phyloP scores from a whole-genome alignment of 2,888 invertebrate species.

The Leistus spinibarbis region DNA sequence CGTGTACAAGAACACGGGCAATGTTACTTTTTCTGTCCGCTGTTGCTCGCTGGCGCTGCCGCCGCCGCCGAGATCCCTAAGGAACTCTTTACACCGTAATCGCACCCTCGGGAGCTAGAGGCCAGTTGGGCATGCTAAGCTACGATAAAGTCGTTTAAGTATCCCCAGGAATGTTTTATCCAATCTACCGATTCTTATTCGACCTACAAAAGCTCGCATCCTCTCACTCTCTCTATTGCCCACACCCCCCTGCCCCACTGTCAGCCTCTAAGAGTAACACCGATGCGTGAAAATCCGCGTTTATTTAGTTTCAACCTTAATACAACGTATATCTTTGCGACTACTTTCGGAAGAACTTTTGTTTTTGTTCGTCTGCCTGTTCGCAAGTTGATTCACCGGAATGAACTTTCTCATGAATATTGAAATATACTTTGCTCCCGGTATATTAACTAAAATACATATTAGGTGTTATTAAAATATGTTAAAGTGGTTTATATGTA shows the following conservation, averaged over 20 bases:
- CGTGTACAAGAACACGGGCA: neutral
- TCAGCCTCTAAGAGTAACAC: neutral
- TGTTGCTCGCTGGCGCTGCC: neutral
- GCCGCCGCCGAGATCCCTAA: slow-evolving; percentile 9
- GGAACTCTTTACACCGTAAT: slow-evolving; percentile 36
- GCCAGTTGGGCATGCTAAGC: slow-evolving; percentile 41
- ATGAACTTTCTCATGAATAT: slow-evolving; percentile 3
- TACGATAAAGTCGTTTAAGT: slow-evolving; percentile 46
- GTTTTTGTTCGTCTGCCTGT: neutral
- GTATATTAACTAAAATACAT: neutral
- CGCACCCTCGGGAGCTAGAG: slow-evolving; percentile 25
- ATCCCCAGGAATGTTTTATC: slow-evolving; percentile 40
- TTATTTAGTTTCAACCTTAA: slow-evolving; percentile 1
- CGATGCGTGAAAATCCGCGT: slow-evolving; percentile 3
- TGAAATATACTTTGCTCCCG: too few species aligned
- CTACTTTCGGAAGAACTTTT: neutral
- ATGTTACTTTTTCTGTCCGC: neutral
- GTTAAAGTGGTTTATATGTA: too few species aligned
- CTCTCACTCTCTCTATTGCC: neutral
- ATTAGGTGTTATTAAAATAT: too few species aligned
- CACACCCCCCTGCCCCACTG: neutral
- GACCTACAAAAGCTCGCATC: slow-evolving; percentile 9
- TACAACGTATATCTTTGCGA: neutral
- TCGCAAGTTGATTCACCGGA: neutral
- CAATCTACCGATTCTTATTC: slow-evolving; percentile 38